These are phyloP conservation scores for Pseudochirops corinnae DNA, from an alignment of 2,797 vertebrate species.

Conservation along the genomic window DNA sequence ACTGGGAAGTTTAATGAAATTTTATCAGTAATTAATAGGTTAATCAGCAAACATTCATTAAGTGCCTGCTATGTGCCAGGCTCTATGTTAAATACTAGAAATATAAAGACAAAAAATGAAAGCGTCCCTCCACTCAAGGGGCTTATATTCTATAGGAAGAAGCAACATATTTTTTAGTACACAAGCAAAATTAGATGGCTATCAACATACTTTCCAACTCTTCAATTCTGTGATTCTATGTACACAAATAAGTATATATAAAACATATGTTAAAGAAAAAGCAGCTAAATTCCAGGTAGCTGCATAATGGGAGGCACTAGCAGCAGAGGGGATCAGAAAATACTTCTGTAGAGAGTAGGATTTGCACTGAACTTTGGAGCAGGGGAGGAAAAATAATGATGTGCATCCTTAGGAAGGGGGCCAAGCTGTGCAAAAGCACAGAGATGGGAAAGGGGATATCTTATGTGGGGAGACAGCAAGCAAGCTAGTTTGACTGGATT, in stretches of 20 bases:
- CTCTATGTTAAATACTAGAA: not conserved
- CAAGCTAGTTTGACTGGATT: not conserved
- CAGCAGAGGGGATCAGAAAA: not conserved
- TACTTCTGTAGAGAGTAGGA: not conserved
- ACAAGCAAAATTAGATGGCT: not conserved
- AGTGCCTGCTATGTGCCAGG: not conserved
- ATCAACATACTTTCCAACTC: not conserved
- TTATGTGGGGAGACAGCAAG: not conserved
- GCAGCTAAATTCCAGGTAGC: not conserved
- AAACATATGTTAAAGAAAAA: not conserved
- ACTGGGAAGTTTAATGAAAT: not conserved
- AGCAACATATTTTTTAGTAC: not conserved
- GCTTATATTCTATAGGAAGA: not conserved
- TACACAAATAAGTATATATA: not conserved
- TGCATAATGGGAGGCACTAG: not conserved
- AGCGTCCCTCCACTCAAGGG: not conserved
- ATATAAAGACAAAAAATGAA: not conserved
- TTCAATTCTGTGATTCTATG: not conserved
- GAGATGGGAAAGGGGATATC: not conserved
- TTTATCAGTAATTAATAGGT: not conserved
- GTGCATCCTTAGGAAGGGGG: not conserved
- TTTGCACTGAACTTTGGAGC: not conserved
- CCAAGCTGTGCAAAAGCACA: not conserved
- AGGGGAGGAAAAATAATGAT: not conserved
- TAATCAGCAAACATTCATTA: not conserved